Base-by-base conservation (phyloP, 2,113 vertebrate species). In the Cavia porcellus region DNA sequence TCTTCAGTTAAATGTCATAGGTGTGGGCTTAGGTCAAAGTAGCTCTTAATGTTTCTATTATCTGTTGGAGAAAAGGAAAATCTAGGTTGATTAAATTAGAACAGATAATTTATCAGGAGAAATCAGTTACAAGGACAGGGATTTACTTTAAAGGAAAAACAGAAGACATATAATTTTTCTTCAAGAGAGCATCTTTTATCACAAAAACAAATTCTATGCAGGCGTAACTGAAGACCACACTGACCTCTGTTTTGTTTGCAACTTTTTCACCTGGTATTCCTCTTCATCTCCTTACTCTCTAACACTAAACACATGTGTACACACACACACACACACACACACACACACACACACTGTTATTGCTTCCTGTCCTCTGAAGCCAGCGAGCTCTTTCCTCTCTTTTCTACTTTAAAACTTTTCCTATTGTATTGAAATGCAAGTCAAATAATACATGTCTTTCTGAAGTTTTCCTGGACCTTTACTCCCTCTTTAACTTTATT, bases 1-100 rank as follows among this genome's bases (percentile, higher is more conserved):
- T 59, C 45, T 79, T 85, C 50, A 59, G 68, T 84, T 84, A 84
- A 70, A 81, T 80, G 38, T 59, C 81, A 59, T 30, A 74, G 52
- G 22, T 90, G 59, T 83, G 68, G 7, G 25, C 42, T 83, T 92
- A 82, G 81, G 59, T 72, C 88, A 64, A 94, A 25, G 82, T 88
- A 66, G 35, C 4, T 45, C 57, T 88, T 75, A 89, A 74, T 85
- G 17, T 75, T 95, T 74, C 32, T 84, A 74, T 92, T 97, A 88
- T 84, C 38, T 96, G 66, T 92, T 84, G 17, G 70, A 86, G 70
- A 88, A 81, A 88, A 80, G 85, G n/a, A 64, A 70, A 96, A 82
- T 19, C 47, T 20, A 77, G 9, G 25, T 11, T 85, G 64, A 87
- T 59, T 95, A 8, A 95, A 93, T 96, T 95, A 90, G 24, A 57